A percentile compares a stretch with the other conserved stretches of the same genome.
Conservation (phyloP, 2,797 vertebrate species). For the Oceanodroma leucorhoa region DNA sequence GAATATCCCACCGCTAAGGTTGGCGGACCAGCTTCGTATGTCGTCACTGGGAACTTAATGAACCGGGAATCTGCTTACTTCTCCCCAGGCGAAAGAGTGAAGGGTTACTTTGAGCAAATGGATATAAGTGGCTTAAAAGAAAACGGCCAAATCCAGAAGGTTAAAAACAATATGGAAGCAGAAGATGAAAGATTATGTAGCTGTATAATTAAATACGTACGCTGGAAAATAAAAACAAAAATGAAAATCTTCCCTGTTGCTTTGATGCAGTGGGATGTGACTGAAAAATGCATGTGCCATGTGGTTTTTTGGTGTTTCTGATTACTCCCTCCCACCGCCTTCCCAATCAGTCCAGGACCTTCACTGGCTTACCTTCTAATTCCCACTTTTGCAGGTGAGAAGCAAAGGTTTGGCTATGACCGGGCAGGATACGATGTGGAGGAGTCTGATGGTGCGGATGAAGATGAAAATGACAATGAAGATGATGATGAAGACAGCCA, state of each 20-base stretch:
- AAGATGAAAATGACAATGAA: conserved; percentile 94
- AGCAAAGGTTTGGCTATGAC: conserved; percentile 83
- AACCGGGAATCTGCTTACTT: background rate
- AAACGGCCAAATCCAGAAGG: background rate
- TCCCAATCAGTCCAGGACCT: background rate
- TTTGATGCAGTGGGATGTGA: background rate
- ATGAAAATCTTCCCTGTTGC: background rate
- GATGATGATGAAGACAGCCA: conserved; percentile 98
- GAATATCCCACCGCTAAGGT: background rate
- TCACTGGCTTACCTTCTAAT: background rate
- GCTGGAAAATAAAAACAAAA: background rate
- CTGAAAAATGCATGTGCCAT: background rate
- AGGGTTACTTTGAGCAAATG: background rate
- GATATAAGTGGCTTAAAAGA: background rate
- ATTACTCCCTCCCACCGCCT: background rate
- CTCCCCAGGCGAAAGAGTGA: background rate
- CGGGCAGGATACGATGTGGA: conserved; percentile 89
- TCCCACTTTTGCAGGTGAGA: conserved; percentile 82
- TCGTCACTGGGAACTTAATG: background rate
- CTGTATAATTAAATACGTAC: background rate
- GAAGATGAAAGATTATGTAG: background rate
- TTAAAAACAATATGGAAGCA: background rate
- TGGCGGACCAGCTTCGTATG: background rate
- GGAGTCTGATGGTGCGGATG: conserved; percentile 92
- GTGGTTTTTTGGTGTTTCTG: background rate